A percentile compares a stretch with the other conserved stretches of the same genome.
phyloP scores from a whole-genome alignment of 1,140 invertebrate species.

The Planococcus citri region DNA sequence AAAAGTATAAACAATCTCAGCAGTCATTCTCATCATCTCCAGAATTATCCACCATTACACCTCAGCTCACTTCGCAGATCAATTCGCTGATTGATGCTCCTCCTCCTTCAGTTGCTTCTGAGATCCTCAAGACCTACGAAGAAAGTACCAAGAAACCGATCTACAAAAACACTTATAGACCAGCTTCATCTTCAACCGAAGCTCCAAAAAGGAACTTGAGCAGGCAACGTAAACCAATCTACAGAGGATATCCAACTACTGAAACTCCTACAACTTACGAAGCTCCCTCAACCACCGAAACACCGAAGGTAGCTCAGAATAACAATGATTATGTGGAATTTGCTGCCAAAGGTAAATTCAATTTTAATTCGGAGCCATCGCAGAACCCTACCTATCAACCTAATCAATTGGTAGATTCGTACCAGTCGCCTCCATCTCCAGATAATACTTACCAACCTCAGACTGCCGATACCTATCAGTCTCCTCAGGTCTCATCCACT shows the following conservation, averaged over 20 bases:
- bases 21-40: neutral
- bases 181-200: neutral
- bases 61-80: conserved; percentile 23
- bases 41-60: conserved; percentile 21
- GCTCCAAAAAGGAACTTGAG: conserved; percentile 20
- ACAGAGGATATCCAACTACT: conserved; percentile 24
- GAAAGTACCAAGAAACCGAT: conserved; percentile 16
- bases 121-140: conserved; percentile 14
- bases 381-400: conserved; percentile 12
- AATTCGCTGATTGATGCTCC: conserved; percentile 17
- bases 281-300: conserved; percentile 13
- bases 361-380: neutral
- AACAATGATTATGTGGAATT: conserved; percentile 9
- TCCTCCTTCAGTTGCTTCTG: neutral
- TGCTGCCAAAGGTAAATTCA: conserved; percentile 10
- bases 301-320: neutral
- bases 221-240: conserved; percentile 25
- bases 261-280: conserved; percentile 18
- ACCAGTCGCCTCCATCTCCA: neutral
- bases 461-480: neutral
- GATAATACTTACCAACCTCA: neutral
- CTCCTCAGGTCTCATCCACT: conserved; percentile 11
- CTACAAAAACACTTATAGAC: conserved; percentile 8
- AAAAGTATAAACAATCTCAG: conserved; percentile 19
- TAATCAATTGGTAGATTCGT: conserved; percentile 11